Evolutionary conservation across 2,797 vertebrate genomes (phyloP).

Genomic region (Anas georgica): DNA sequence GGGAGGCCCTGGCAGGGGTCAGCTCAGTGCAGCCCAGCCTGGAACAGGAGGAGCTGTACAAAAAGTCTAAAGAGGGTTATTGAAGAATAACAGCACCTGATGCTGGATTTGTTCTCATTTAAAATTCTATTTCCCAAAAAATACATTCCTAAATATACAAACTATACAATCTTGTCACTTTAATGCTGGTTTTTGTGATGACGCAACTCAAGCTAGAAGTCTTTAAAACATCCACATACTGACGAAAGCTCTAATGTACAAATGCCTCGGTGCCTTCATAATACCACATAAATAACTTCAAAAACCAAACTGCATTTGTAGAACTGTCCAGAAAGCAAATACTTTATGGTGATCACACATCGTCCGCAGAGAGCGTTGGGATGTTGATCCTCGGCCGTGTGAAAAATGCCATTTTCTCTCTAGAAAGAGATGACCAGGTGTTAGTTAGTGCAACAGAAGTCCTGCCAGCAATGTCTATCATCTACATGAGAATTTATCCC

Average conservation of each 20-base stretch:
- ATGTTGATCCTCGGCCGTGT: constrained; percentile 91
- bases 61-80: constrained; percentile 75
- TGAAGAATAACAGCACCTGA: constrained; percentile 75
- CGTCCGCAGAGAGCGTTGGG: constrained; percentile 89
- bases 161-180: constrained; percentile 82
- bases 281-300: constrained; percentile 81
- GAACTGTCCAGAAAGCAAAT: constrained; percentile 71
- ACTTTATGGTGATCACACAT: constrained; percentile 89
- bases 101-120: constrained; percentile 77
- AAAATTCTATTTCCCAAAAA: constrained; percentile 82
- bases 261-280: constrained; percentile 78
- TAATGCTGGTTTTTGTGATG: constrained; percentile 83
- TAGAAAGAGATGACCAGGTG: constrained; percentile 58
- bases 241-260: constrained; percentile 68
- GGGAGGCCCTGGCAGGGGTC: neutral
- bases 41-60: constrained; percentile 81
- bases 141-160: constrained; percentile 87
- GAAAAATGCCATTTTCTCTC: constrained; percentile 99
- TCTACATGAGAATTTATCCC: neutral
- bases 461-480: neutral
- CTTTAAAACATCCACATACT: constrained; percentile 64
- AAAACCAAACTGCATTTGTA: constrained; percentile 63
- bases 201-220: constrained; percentile 71
- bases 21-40: constrained; percentile 79
- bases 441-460: constrained; percentile 24